Conservation (phyloP, 2,888 invertebrate genomes). For the Hecatera dysodea region DNA sequence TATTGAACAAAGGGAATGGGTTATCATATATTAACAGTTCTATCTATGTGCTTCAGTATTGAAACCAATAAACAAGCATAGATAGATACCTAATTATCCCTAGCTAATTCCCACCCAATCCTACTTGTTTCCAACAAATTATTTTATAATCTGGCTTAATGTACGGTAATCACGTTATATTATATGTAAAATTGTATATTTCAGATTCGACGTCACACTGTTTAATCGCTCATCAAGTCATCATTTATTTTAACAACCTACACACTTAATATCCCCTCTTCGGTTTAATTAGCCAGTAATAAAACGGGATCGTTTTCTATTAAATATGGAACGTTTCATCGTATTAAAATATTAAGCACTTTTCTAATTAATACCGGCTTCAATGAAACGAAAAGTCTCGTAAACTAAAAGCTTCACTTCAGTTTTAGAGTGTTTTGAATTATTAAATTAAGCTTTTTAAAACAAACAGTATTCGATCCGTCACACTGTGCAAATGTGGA, state of each 20-base stretch:
- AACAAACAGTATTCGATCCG: constrained; percentile 44
- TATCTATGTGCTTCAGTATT: neutral
- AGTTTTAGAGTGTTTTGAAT: constrained; percentile 39
- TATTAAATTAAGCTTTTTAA: constrained; percentile 26
- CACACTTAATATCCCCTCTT: constrained; percentile 62
- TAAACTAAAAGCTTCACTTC: constrained; percentile 35
- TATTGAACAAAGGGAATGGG: neutral
- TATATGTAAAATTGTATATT: constrained; percentile 44
- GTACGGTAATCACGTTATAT: constrained; percentile 18
- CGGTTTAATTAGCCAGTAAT: constrained; percentile 70
- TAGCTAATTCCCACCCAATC: neutral
- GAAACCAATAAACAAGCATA: constrained; percentile 4
- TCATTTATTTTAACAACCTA: constrained; percentile 51
- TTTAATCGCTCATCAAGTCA: constrained; percentile 45
- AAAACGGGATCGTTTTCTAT: constrained; percentile 67
- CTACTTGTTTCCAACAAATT: constrained; percentile 22
- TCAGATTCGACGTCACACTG: constrained; percentile 20
- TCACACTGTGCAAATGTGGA: constrained; percentile 51
- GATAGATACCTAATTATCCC: neutral
- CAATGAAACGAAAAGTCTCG: constrained; percentile 56
- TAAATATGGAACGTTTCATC: constrained; percentile 57
- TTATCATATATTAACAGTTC: neutral
- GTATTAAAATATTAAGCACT: constrained; percentile 68
- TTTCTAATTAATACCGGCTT: constrained; percentile 64
- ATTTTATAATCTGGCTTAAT: constrained; percentile 25